Conservation (phyloP, 2,797 vertebrate genomes). For the Gymnopithys bicolor region DNA sequence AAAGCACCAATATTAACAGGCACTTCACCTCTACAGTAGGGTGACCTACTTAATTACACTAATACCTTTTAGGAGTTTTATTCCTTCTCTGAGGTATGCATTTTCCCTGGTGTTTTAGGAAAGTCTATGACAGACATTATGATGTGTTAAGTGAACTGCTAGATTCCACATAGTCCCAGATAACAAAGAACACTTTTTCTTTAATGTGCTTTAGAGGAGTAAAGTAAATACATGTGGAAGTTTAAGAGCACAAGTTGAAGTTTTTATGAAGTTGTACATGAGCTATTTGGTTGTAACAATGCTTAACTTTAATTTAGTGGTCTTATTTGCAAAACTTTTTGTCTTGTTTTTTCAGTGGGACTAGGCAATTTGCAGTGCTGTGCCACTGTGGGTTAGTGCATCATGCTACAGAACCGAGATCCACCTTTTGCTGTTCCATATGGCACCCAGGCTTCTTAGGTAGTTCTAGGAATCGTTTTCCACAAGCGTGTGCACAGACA, state of each 20-base stretch:
- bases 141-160: conserved; percentile 48
- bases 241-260: conserved; percentile 35
- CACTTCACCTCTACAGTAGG: conserved; percentile 10
- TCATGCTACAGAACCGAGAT: not conserved
- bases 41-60: conserved; percentile 15
- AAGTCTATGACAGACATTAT: conserved; percentile 39
- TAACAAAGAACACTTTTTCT: conserved; percentile 59
- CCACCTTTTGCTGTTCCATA: not conserved
- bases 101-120: conserved; percentile 46
- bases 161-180: conserved; percentile 22
- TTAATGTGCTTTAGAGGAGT: conserved; percentile 28
- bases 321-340: not conserved
- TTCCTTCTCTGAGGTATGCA: conserved; percentile 25
- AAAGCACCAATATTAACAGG: not conserved
- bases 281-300: conserved; percentile 19
- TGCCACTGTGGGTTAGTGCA: not conserved
- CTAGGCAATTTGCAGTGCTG: not conserved
- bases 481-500: not conserved
- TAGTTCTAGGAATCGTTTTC: not conserved
- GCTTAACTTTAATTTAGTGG: not conserved
- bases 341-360: not conserved
- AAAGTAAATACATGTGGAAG: conserved; percentile 56
- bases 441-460: not conserved
- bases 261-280: conserved; percentile 43
- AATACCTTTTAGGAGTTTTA: conserved; percentile 48